phyloP scores from a whole-genome alignment of 2,888 invertebrate genomes.

The Temnothorax unifasciatus region DNA sequence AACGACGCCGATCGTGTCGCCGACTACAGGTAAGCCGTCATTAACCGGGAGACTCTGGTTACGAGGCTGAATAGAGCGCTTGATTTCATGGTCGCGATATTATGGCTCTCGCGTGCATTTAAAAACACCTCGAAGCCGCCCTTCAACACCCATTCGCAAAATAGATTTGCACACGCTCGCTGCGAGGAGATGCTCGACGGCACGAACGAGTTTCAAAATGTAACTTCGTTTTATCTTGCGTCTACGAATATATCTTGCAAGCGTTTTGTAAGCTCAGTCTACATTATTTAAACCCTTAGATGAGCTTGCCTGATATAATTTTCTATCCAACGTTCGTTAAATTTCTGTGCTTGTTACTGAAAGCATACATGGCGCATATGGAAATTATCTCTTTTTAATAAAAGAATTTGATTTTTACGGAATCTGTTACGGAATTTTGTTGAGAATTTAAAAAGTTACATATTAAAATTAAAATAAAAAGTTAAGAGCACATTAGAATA shows the following conservation, averaged over 20 bases:
- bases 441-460: background rate
- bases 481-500: background rate
- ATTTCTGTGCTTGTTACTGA: background rate
- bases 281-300: slow-evolving; percentile 10
- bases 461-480: background rate
- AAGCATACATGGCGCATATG: background rate
- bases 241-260: background rate
- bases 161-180: slow-evolving; percentile 27
- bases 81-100: slow-evolving; percentile 45
- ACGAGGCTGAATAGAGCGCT: slow-evolving; percentile 27
- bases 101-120: slow-evolving; percentile 43
- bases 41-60: slow-evolving; percentile 5
- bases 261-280: background rate
- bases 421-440: no score
- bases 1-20: slow-evolving; percentile 27
- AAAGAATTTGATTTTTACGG: background rate
- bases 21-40: background rate
- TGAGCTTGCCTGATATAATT: background rate
- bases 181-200: background rate
- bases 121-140: slow-evolving; percentile 31
- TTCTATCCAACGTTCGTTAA: background rate
- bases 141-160: slow-evolving; percentile 25
- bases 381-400: background rate
- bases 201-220: slow-evolving; percentile 20
- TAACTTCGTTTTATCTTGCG: slow-evolving; percentile 30